Evolutionary conservation across 1,140 invertebrate genomes (phyloP).

Genomic region (Oryzaephilus surinamensis): DNA sequence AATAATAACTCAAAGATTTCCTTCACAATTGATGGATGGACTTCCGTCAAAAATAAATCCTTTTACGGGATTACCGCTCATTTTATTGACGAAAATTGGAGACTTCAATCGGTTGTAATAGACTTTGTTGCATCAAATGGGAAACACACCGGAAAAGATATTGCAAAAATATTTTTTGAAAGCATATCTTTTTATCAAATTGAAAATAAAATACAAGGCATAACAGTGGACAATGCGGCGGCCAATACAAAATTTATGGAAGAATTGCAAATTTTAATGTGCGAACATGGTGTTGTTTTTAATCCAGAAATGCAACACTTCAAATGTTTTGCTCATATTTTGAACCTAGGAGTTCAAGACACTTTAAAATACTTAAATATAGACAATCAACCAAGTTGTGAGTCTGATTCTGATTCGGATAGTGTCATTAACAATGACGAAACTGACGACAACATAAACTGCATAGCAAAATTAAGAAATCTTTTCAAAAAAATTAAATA

Average conservation of each 20-base stretch:
- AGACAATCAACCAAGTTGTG: no score
- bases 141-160: conserved; percentile 4
- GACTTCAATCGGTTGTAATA: neutral
- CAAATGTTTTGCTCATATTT: conserved; percentile 3
- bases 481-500: no score
- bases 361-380: no score
- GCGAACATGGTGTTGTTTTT: no score
- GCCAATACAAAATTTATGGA: neutral
- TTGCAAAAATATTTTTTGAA: conserved; percentile 2
- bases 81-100: conserved; percentile 1
- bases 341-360: conserved; percentile 1
- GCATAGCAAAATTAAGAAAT: no score
- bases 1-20: neutral
- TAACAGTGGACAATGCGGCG: neutral
- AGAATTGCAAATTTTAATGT: neutral
- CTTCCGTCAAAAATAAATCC: neutral
- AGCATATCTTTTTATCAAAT: neutral
- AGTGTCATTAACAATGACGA: no score
- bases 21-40: neutral
- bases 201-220: neutral
- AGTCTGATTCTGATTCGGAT: no score
- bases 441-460: no score
- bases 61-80: neutral
- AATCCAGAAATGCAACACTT: conserved; percentile 1
- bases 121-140: conserved; percentile 1